Base-by-base conservation (phyloP, 2,113 vertebrate species). In the Morone chrysops region DNA sequence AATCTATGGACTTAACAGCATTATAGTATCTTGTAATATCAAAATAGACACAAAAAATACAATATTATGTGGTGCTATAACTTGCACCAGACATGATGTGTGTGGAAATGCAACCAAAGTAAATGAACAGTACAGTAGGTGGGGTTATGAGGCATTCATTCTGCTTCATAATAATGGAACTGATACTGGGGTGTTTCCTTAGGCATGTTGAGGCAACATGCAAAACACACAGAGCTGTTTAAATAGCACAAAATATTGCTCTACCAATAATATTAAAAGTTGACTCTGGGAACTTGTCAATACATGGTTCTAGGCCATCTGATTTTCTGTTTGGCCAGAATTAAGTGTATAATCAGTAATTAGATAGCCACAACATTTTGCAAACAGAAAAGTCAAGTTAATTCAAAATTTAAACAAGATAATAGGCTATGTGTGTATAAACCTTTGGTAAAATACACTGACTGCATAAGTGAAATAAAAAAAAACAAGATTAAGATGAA, bases 161-260 rank as follows among this genome's bases (percentile, higher is more conserved):
- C n/a, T 12, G 22, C 59, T 45, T 62, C 16, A 43, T 51, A 20
- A 53, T 18, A 36, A 69, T 41, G 6, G 20, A 53, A 61, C 1
- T 61, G 16, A 56, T 22, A 14, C 25, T 38, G 2, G 0, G 0
- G 11, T 63, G 16, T 61, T 43, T 79, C 6, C 8, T 56, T 1
- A 22, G 47, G 38, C 43, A 67, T n/a, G 48, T 20, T 82, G 22
- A 47, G 38, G 47, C 41, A 72, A 57, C 51, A 38, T 60, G 43
- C 14, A 68, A 50, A 53, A 48, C 31, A 71, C 5, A 51, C 25
- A 70, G 38, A 61, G 40, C 54, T 41, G 9, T 38, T 67, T 67
- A 22, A 56, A 50, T n/a, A 41, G 20, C 36, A 43, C 53, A 11
- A 51, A 14, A 22, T 18, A 65, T 31, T 53, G n/a, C 47, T 41